Percentiles rank a stretch among this genome's conserved stretches.
phyloP scores from a whole-genome alignment of 2,113 vertebrate species.

The Pampusana beccarii region DNA sequence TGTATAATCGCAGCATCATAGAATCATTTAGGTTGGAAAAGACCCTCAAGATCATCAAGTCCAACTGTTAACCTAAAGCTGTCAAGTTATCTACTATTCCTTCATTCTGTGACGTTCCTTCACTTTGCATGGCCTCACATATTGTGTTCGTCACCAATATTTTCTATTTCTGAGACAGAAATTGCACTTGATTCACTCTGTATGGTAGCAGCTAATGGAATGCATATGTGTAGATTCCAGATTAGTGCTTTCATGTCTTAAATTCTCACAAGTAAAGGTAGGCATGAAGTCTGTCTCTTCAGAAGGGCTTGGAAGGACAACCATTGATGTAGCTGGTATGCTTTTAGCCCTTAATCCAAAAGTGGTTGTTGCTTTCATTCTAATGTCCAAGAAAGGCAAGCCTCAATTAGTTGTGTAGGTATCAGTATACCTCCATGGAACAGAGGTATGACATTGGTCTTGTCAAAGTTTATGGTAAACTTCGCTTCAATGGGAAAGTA shows the following conservation, averaged over 20 bases:
- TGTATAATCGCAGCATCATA: neutral
- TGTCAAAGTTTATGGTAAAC: neutral
- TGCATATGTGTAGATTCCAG: neutral
- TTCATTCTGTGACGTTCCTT: neutral
- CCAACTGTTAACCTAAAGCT: neutral
- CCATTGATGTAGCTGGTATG: neutral
- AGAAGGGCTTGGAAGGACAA: neutral
- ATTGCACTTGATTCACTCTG: neutral
- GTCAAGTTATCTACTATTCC: neutral
- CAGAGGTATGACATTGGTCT: neutral
- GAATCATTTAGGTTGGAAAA: too few species aligned
- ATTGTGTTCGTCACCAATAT: neutral
- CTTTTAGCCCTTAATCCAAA: neutral
- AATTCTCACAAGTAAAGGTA: neutral
- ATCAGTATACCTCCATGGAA: neutral
- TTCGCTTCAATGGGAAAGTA: neutral
- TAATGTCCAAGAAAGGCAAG: neutral
- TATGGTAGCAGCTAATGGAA: neutral
- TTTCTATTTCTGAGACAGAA: neutral
- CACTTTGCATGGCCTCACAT: neutral
- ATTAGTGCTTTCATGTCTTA: neutral
- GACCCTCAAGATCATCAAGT: too few species aligned
- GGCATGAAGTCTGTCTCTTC: neutral
- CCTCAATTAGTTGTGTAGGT: neutral
- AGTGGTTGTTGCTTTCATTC: neutral